These are phyloP conservation scores for Syrrhaptes paradoxus DNA, from an alignment of 2,113 vertebrate genomes.

Conservation along the genomic window DNA sequence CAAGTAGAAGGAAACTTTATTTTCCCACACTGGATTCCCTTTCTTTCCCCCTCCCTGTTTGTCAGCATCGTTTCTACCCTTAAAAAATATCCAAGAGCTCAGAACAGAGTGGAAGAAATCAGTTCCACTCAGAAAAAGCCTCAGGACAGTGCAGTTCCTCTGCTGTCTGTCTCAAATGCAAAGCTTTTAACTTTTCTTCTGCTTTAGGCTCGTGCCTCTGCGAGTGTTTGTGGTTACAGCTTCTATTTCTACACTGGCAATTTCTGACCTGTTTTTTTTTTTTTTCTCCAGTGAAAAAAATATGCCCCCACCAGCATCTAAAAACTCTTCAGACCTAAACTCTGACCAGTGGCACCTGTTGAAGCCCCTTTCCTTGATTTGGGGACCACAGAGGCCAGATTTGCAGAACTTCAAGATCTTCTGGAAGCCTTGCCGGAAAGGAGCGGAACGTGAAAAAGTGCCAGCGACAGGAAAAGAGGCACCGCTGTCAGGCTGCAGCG, in stretches of 20 bases:
- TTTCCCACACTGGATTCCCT: not conserved
- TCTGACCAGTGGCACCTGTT: not conserved
- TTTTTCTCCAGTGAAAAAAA: not conserved
- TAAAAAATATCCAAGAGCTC: not conserved
- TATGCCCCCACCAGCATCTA: not conserved
- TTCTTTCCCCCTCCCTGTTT: not conserved
- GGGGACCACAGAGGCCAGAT: not conserved
- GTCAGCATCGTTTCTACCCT: not conserved
- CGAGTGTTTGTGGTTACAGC: not conserved
- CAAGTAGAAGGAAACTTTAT: not conserved
- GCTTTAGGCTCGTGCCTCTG: not conserved
- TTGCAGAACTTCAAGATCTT: not conserved
- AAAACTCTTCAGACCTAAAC: not conserved
- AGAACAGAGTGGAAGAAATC: not conserved
- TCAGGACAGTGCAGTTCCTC: not conserved
- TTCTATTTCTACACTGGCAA: conserved; percentile 13
- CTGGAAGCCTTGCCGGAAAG: not conserved
- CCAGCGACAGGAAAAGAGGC: not conserved
- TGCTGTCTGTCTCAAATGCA: not conserved
- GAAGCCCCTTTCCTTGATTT: not conserved
- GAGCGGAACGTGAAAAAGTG: fast-evolving
- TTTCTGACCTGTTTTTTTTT: not conserved
- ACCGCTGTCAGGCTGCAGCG: not conserved
- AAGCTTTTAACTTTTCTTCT: not conserved
- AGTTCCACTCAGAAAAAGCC: not conserved